Evolutionary conservation across 2,113 vertebrate genomes (phyloP).

Genomic region (Scolopax mira): DNA sequence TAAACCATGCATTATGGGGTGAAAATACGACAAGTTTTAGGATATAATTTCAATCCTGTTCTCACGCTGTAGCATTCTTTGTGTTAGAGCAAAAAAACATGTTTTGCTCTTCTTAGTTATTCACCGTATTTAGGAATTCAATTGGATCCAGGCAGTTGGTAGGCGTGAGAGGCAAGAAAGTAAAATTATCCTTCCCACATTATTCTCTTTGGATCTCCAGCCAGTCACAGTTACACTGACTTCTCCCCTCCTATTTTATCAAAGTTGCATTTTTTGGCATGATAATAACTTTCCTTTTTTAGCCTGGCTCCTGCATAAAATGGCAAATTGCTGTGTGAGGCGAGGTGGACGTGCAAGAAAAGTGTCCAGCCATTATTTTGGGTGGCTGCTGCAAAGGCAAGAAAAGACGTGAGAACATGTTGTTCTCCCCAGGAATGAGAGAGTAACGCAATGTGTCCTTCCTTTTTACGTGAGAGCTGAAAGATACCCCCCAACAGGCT

Average conservation of each 20-base stretch:
- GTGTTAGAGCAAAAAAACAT: background rate
- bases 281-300: slow-evolving; percentile 22
- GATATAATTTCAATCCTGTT: background rate
- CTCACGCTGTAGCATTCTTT: background rate
- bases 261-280: slow-evolving; percentile 27
- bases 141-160: background rate
- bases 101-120: background rate
- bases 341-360: slow-evolving; percentile 9
- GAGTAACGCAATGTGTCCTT: background rate
- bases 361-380: background rate
- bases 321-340: background rate
- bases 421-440: background rate
- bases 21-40: background rate
- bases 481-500: background rate
- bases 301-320: background rate
- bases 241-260: slow-evolving; percentile 33
- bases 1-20: background rate
- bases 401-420: background rate
- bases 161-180: background rate
- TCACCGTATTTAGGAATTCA: background rate
- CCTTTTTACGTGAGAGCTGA: background rate
- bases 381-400: background rate
- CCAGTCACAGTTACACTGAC: background rate
- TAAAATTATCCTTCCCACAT: background rate
- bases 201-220: background rate